A percentile compares a stretch with the other conserved stretches of the same genome.
Evolutionary conservation across 2,797 vertebrate genomes (phyloP).

Genomic region (Coendou prehensilis): DNA sequence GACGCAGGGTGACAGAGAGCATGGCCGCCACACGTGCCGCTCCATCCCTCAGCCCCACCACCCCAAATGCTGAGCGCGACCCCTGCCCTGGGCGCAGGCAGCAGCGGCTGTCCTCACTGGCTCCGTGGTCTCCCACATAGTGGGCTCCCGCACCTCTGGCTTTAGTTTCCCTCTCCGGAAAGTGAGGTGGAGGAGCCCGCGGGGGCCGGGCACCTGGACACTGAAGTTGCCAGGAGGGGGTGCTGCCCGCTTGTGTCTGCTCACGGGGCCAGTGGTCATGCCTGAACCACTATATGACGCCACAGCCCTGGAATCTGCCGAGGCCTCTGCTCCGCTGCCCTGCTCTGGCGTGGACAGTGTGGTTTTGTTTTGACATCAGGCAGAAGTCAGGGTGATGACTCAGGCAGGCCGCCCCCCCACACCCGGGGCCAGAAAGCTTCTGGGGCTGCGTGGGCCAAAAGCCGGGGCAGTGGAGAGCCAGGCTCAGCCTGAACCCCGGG

Average conservation of each 20-base stretch:
- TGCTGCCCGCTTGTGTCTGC: neutral
- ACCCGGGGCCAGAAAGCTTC: neutral
- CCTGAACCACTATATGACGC: neutral
- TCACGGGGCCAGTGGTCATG: neutral
- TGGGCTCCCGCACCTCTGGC: neutral
- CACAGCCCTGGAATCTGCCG: slow-evolving; percentile 52
- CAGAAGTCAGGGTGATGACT: slow-evolving; percentile 62
- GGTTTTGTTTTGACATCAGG: slow-evolving; percentile 76
- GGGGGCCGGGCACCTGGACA: neutral
- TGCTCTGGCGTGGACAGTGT: neutral
- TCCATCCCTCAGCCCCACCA: neutral
- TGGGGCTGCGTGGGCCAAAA: neutral
- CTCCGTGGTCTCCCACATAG: neutral
- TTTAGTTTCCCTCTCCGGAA: neutral
- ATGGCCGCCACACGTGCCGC: neutral
- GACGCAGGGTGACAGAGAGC: neutral
- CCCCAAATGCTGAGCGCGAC: neutral
- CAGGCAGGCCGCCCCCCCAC: neutral
- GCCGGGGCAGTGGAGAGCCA: neutral
- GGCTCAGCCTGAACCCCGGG: neutral
- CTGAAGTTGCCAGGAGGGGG: neutral
- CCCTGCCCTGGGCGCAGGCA: neutral
- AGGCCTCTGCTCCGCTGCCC: neutral
- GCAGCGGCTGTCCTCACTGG: neutral
- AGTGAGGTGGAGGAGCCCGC: neutral